phyloP scores from a whole-genome alignment of 2,797 vertebrate species.

The Botia almorhae region DNA sequence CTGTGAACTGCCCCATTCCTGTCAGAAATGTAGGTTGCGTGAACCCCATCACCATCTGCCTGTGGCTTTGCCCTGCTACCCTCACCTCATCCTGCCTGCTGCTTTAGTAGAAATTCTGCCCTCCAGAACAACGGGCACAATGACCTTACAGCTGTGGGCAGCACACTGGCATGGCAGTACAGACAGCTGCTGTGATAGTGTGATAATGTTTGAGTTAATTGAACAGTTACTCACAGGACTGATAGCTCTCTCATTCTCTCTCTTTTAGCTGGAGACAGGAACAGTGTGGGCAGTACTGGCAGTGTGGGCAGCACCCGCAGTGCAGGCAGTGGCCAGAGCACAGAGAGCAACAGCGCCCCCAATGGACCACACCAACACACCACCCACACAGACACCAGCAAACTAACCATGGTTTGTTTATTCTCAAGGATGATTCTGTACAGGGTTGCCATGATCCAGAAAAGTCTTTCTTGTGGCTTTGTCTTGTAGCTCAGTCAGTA shows the following conservation, averaged over 20 bases:
- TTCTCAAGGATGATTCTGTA: background rate
- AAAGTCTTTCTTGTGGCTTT: too few species aligned
- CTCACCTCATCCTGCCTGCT: constrained; percentile 25
- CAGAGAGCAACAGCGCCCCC: constrained; percentile 82
- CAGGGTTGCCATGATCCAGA: too few species aligned
- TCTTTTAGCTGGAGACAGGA: constrained; percentile 84
- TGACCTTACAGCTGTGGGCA: background rate
- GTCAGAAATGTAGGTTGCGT: constrained; percentile 7
- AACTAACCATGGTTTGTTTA: constrained; percentile 55
- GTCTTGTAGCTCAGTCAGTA: too few species aligned
- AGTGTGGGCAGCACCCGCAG: constrained; percentile 93
- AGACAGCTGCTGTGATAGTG: constrained; percentile 17
- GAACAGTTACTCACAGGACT: constrained; percentile 3
- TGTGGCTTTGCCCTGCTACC: constrained; percentile 34
- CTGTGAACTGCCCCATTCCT: background rate
- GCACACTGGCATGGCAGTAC: constrained; percentile 22
- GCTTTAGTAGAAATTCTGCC: constrained; percentile 19
- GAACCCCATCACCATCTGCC: constrained; percentile 24
- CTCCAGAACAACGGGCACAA: background rate
- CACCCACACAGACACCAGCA: constrained; percentile 63
- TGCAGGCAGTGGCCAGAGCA: constrained; percentile 94
- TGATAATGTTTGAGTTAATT: background rate
- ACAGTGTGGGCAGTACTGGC: constrained; percentile 92
- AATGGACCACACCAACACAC: constrained; percentile 66
- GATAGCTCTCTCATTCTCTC: constrained; percentile 23